Evolutionary conservation across 1,140 invertebrate genomes (phyloP).

Genomic region (Conus betulinus): DNA sequence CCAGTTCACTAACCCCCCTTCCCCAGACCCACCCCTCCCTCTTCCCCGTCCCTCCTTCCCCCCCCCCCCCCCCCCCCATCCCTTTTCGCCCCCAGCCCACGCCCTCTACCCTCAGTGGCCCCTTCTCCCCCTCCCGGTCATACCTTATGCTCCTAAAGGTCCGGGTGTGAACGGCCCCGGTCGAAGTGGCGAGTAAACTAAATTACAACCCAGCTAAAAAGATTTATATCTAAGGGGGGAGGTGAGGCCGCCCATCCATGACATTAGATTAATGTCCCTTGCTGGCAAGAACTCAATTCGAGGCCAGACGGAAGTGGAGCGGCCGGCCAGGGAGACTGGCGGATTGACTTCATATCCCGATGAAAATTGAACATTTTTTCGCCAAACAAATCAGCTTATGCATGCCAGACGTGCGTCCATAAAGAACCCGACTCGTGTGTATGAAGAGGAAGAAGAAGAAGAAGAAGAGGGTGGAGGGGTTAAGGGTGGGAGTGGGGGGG

Average conservation of each 20-base stretch:
- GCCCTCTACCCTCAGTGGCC: conserved; percentile 13
- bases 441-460: neutral
- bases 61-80: neutral
- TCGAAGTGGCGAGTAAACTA: conserved; percentile 31
- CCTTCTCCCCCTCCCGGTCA: conserved; percentile 13
- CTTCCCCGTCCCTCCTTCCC: too few species aligned
- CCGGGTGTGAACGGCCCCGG: conserved; percentile 13
- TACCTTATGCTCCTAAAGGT: conserved; percentile 33
- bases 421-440: neutral
- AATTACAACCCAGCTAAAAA: conserved; percentile 38
- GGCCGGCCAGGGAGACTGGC: neutral
- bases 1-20: neutral
- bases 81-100: neutral
- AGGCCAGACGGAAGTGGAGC: conserved; percentile 25
- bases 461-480: neutral
- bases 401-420: conserved; percentile 5
- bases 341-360: conserved; percentile 39
- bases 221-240: conserved; percentile 38
- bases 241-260: conserved; percentile 36
- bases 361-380: conserved; percentile 39
- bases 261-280: conserved; percentile 38
- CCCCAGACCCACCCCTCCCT: neutral
- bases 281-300: conserved; percentile 25
- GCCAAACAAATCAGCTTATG: conserved; percentile 40
- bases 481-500: neutral